These are phyloP conservation scores for Ptychochromis oligacanthus DNA, from an alignment of 2,113 vertebrate genomes.

Conservation along the genomic window DNA sequence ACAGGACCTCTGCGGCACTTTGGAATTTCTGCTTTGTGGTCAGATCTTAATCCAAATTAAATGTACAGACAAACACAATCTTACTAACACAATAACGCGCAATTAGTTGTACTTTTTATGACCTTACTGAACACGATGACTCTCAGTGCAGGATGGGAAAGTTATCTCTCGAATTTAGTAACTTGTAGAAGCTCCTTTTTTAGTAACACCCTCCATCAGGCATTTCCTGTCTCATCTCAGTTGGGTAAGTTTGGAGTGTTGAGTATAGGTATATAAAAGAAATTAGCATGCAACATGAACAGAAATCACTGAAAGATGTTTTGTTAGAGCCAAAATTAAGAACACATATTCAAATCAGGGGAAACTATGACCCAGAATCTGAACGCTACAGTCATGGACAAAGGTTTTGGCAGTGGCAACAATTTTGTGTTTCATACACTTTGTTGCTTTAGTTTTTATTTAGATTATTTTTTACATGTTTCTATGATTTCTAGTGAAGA, in stretches of 20 bases:
- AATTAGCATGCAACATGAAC: too few relatives aligned
- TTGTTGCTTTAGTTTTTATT: too few relatives aligned
- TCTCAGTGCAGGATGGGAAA: neutral
- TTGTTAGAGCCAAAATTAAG: too few relatives aligned
- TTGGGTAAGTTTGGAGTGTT: neutral
- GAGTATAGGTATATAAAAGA: neutral
- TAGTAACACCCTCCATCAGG: neutral
- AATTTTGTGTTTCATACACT: too few relatives aligned
- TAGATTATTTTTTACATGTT: too few relatives aligned
- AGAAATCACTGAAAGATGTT: neutral
- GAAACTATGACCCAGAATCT: too few relatives aligned
- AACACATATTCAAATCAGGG: too few relatives aligned
- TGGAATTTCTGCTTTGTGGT: neutral
- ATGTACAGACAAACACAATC: neutral
- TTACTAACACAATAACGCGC: neutral
- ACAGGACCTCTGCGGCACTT: too few relatives aligned
- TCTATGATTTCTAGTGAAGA: too few relatives aligned
- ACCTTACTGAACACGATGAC: neutral
- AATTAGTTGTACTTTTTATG: neutral
- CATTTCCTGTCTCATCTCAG: neutral
- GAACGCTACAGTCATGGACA: too few relatives aligned
- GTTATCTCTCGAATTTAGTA: neutral
- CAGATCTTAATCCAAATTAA: neutral
- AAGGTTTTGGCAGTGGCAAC: too few relatives aligned
- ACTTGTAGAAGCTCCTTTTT: fast-evolving